phyloP scores from a whole-genome alignment of 2,113 vertebrate species.

The Pachypanchax playfairii region DNA sequence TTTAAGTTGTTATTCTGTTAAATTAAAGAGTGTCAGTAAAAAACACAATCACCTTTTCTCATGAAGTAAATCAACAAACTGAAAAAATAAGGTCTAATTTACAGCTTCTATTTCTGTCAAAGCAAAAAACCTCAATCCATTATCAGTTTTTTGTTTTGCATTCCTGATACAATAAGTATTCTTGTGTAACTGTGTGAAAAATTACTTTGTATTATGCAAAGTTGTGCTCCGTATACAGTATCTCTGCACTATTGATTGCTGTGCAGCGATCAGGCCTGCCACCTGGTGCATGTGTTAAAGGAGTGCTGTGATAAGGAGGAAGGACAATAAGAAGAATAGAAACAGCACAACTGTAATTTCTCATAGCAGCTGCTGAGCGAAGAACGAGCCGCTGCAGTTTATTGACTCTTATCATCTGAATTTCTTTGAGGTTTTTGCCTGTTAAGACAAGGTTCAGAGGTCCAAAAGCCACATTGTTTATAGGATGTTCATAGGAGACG shows the following conservation, averaged over 20 bases:
- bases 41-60: no score
- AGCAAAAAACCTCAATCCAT: neutral
- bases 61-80: neutral
- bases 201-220: neutral
- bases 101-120: neutral
- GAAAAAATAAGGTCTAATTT: slow-evolving; percentile 1
- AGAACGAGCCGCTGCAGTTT: neutral
- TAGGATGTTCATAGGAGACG: no score
- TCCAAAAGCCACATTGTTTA: no score
- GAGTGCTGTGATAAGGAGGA: slow-evolving; percentile 1
- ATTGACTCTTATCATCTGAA: slow-evolving; percentile 3
- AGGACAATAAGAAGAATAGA: neutral
- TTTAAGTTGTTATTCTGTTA: neutral
- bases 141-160: neutral
- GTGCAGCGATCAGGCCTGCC: slow-evolving; percentile 5
- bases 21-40: no score
- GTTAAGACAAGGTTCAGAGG: neutral
- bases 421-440: neutral
- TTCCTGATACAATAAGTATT: slow-evolving; percentile 1
- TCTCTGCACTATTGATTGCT: slow-evolving; percentile 29
- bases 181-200: slow-evolving; percentile 15
- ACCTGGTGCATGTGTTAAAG: slow-evolving; percentile 5
- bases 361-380: neutral
- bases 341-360: slow-evolving; percentile 11
- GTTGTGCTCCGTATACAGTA: neutral